Evolutionary conservation across 2,797 vertebrate genomes (phyloP).

Genomic region (Acanthis flammea): DNA sequence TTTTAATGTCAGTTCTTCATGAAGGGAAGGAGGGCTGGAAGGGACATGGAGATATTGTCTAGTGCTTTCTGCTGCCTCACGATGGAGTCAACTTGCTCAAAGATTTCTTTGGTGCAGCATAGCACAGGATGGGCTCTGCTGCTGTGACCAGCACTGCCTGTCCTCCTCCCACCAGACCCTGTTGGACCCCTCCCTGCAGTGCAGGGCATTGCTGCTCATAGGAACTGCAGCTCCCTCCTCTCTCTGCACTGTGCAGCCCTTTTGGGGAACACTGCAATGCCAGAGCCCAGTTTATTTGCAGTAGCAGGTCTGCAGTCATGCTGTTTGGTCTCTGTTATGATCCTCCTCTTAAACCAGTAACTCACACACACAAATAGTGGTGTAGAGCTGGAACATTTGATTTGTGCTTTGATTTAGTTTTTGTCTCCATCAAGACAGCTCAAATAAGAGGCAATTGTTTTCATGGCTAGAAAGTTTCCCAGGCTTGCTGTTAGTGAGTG

Average conservation of each 20-base stretch:
- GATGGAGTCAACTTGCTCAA: neutral
- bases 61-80: neutral
- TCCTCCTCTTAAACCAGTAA: neutral
- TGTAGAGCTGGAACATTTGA: neutral
- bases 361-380: neutral
- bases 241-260: neutral
- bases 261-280: neutral
- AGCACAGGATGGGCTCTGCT: neutral
- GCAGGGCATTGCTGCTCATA: neutral
- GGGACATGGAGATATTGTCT: neutral
- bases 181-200: neutral
- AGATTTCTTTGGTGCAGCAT: neutral
- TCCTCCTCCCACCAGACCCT: neutral
- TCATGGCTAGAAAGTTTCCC: neutral
- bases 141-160: neutral
- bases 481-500: neutral
- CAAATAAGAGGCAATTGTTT: neutral
- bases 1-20: neutral
- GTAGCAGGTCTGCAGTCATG: neutral
- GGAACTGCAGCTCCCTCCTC: neutral
- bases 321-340: neutral
- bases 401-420: neutral
- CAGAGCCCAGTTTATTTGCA: neutral
- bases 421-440: neutral
- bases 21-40: neutral